Evolutionary conservation across 2,113 vertebrate species (phyloP).

Genomic region (Lepus europaeus): DNA sequence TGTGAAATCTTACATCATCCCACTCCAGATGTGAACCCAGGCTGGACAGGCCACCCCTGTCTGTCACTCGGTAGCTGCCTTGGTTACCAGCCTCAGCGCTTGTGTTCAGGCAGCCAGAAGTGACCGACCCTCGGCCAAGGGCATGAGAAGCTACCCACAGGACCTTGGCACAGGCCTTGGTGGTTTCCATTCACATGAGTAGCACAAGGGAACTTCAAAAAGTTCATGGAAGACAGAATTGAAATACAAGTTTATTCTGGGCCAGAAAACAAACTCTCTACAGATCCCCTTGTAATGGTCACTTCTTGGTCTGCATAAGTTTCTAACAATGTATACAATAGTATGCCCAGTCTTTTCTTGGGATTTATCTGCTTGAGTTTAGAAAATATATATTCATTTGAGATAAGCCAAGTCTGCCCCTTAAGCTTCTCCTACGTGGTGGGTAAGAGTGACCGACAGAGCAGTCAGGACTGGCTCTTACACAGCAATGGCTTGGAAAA

Average conservation of each 20-base stretch:
- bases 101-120: no score
- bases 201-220: no score
- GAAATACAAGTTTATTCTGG: no score
- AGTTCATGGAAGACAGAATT: no score
- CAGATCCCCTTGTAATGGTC: no score
- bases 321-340: background rate
- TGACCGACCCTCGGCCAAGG: background rate
- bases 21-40: background rate
- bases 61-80: no score
- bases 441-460: background rate
- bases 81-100: no score
- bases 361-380: background rate
- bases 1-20: no score
- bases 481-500: constrained; percentile 58
- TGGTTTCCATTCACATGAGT: background rate
- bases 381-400: background rate
- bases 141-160: background rate
- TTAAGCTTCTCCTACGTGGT: background rate
- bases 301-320: background rate
- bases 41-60: background rate
- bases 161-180: background rate
- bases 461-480: background rate
- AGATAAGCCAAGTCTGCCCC: background rate
- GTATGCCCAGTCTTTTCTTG: background rate
- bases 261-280: no score